A percentile compares a stretch with the other conserved stretches of the same genome.
phyloP scores from a whole-genome alignment of 2,113 vertebrate genomes.

The Spheniscus mendiculus region DNA sequence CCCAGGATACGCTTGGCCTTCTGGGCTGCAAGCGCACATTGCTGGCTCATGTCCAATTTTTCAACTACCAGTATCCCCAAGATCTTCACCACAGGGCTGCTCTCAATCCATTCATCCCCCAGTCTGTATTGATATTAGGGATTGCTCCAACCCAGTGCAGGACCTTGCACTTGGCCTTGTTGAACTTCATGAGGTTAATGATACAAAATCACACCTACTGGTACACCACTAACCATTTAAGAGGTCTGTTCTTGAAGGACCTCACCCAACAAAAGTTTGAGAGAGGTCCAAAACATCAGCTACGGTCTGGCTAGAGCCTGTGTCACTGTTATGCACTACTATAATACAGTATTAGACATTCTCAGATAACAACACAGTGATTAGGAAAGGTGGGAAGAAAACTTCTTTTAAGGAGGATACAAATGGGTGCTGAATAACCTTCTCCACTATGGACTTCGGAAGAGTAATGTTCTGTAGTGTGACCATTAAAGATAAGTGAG shows the following conservation, averaged over 20 bases:
- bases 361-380: not conserved
- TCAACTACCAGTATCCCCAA: not conserved
- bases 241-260: not conserved
- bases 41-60: not conserved
- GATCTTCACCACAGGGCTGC: not conserved
- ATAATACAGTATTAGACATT: not conserved
- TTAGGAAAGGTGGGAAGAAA: not conserved
- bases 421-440: not conserved
- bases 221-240: not conserved
- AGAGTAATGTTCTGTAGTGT: not conserved
- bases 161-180: not conserved
- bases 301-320: not conserved
- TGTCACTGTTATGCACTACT: not conserved
- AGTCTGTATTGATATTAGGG: too few relatives aligned
- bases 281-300: not conserved
- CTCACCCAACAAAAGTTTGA: not conserved
- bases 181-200: not conserved
- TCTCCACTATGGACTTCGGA: not conserved
- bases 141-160: not conserved
- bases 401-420: not conserved
- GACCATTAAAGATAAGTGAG: not conserved
- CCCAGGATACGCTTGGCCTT: not conserved
- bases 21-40: fast-evolving
- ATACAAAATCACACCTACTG: not conserved
- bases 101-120: not conserved